Base-by-base conservation (phyloP, 2,888 invertebrate species). In the Pegoplata infirma region DNA sequence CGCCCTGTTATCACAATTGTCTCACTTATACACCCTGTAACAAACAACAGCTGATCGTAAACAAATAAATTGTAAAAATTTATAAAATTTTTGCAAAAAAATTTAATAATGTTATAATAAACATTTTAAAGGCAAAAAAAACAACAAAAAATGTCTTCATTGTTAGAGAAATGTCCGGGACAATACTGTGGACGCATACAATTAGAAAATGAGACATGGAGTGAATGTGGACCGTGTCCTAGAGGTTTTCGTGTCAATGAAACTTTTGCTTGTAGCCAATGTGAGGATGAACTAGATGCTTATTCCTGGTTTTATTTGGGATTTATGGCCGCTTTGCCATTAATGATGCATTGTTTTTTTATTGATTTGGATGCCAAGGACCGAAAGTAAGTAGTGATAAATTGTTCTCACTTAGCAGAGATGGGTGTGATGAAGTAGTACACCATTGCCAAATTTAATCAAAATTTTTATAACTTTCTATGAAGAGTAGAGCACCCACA, bases 251-350 rank as follows among this genome's bases (percentile, higher is more conserved):
- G 95, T 28, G 93, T 95, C 49, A 91, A 88, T 56, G 91, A 93
- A 0, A 95, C 94, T 68, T 88, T 82, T 47, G 93, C 94, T 46
- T 97, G 98, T 87, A 89, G 91, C 16, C 92, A 92, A 2, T 98
- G 98, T 85, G 91, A 92, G 1, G 94, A 94, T 66, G 91, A 91
- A 36, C 95, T 97, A 0, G 91, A 93, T 12, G 92, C 96, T 46
- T 98, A 98, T 86, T 98, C 98, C 85, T 97, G 97, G 95, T 91
- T 98, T 51, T 92, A 98, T 19, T 91, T 99, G n/a, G 96, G 97
- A 1, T 99, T 98, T 86, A 97, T 98, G 96, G 96, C 95, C 0
- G 89, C 98, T 14, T 88, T 98, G 49, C 95, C 97, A 0, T 90
- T 98, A 47, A 94, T 97, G 53, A 90, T 98, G 69, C 97, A 98